Base-by-base conservation (phyloP, 2,113 vertebrate genomes). In the Condylura cristata region DNA sequence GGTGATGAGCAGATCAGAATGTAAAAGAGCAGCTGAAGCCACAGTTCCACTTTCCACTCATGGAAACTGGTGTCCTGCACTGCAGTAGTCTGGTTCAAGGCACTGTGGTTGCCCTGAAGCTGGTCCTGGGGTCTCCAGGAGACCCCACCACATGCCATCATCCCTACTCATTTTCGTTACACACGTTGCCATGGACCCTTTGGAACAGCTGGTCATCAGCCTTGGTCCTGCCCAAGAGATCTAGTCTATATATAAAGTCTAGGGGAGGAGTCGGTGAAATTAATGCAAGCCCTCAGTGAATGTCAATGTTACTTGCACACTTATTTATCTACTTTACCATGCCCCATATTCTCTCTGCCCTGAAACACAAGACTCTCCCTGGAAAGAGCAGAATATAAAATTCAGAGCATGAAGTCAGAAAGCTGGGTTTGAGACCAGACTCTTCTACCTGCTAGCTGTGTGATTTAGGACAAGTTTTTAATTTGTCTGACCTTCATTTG, bases 121-220 rank as follows among this genome's bases (percentile, higher is more conserved):
- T 16, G 34, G 17, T 66, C n/a, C 32, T 37, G 5, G 8, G 16
- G 16, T 41, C 70, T 60, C 11, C n/a, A 70, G 22, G 2, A 6
- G 2, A 0, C 4, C 3, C 9, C 6, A 6, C 9, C 14, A 44
- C 22, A 53, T 18, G 14, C 6, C 4, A 0, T 16, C 13, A 2
- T 53, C n/a, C 41, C 9, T 28, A 26, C 3, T 26, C 87, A 22
- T 17, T 80, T 83, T 75, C 11, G 41, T 20, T 60, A 51, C 8
- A 68, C 6, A n/a, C 37, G 2, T 65, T 56, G 48, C 53, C 61
- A 84, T 71, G 34, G 26, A 56, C 32, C 20, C 24, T 20, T 26
- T 41, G 2, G 37, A 32, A 44, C 10, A 61, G 6, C 16, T 4
- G n/a, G 10, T 7, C 44, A 28, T 30, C 53, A 79, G 65, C 30